Base-by-base conservation (phyloP, 2,113 vertebrate species). In the Baryphthengus martii region DNA sequence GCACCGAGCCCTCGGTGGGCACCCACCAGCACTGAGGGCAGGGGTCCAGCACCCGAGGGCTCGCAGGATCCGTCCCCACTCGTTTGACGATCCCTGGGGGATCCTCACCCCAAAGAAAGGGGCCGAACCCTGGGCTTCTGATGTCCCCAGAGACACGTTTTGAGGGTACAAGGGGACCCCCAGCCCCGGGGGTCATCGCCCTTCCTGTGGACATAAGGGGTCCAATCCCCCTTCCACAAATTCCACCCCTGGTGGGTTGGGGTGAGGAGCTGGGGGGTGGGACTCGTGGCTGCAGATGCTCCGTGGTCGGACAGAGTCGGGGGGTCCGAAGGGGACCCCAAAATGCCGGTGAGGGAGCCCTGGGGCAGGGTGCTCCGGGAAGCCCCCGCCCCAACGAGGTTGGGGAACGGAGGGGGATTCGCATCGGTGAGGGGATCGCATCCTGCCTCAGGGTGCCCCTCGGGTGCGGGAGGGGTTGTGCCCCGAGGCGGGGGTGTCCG, bases 161-260 rank as follows among this genome's bases (percentile, higher is more conserved):
- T 16, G 29, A 47, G 71, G 79, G 71, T 28, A 44, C 71, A 25
- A 39, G 13, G 13, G 37, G 59, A 42, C 28, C 23, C 40, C 35
- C 31, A 45, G 29, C 8, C 15, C 15, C 6, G 2, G 17, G 31
- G 9, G 4, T 37, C 28, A 8, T 9, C 0, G 0, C 6, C 26
- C 35, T 9, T 49, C 26, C 37, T 15, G 26, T 23, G 33, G 26
- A 39, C 35, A 35, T 0, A 24, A 28, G 10, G 66, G 33, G 21
- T 81, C 20, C 31, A 28, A 20, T 4, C 17, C 37, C 56, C 6
- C 50, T 4, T 4, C 20, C 24, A 25, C 45, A 3, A 4, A 53
- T 6, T 9, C 33, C 40, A 31, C 12, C 52, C 21, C 3, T 35
- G 6, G 3, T 16, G 26, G 42, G 11, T 0, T 2, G 10, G 24